These are phyloP conservation scores for Nothobranchius kuhntae DNA, from an alignment of 2,113 vertebrate genomes.

Conservation along the genomic window DNA sequence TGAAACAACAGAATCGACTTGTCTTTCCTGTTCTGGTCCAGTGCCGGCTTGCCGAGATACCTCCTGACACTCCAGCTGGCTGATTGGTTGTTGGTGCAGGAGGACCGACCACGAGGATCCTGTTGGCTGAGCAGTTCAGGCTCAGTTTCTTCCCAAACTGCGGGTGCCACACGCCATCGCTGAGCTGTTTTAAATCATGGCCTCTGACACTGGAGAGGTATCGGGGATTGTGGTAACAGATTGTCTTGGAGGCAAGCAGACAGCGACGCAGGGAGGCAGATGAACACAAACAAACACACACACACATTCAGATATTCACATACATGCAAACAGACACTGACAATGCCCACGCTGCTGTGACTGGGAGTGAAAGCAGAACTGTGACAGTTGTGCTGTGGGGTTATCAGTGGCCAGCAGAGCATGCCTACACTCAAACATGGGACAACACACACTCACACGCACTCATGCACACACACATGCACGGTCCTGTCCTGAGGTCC, in stretches of 20 bases:
- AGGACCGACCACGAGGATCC: conserved; percentile 56
- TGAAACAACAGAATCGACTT: conserved; percentile 15
- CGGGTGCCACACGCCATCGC: conserved; percentile 21
- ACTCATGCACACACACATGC: conserved; percentile 12
- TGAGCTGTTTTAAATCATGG: conserved; percentile 35
- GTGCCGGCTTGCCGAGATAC: conserved; percentile 44
- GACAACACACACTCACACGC: conserved; percentile 8
- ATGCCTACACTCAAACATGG: conserved; percentile 43
- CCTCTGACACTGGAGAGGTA: conserved; percentile 51
- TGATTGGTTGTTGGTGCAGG: conserved; percentile 52
- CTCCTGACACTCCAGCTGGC: conserved; percentile 64
- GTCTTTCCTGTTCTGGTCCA: conserved; percentile 46
- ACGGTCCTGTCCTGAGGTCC: conserved; percentile 37
- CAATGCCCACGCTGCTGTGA: conserved; percentile 41
- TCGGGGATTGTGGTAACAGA: conserved; percentile 35
- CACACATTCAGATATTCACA: conserved; percentile 6
- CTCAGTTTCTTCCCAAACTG: conserved; percentile 32
- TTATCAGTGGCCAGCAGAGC: conserved; percentile 73
- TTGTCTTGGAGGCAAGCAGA: conserved; percentile 47
- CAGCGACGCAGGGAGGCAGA: conserved; percentile 44
- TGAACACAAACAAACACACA: conserved; percentile 39
- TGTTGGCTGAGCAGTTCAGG: conserved; percentile 33
- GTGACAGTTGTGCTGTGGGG: conserved; percentile 70
- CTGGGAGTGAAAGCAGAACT: conserved; percentile 66
- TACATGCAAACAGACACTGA: conserved; percentile 16